phyloP scores from a whole-genome alignment of 2,888 invertebrate species.

The Papilio protenor region DNA sequence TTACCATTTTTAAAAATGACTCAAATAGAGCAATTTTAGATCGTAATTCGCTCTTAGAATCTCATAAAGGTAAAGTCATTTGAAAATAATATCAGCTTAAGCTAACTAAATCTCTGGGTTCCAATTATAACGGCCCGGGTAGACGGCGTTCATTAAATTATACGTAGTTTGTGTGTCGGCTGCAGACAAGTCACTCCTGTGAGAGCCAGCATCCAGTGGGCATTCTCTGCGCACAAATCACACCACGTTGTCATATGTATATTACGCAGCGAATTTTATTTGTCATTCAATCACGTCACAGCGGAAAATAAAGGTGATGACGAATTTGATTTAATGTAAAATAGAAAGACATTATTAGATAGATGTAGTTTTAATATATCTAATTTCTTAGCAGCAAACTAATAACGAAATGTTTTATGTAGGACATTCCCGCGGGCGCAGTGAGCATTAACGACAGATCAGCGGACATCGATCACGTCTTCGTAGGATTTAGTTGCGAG shows the following conservation, averaged over 20 bases:
- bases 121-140: background rate
- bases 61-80: background rate
- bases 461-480: conserved; percentile 4
- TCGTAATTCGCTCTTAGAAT: background rate
- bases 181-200: background rate
- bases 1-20: background rate
- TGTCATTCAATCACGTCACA: no score
- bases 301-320: no score
- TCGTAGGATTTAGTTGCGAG: conserved; percentile 7
- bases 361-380: background rate
- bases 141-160: background rate
- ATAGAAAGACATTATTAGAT: background rate
- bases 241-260: background rate
- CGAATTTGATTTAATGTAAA: no score
- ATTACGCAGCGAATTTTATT: no score
- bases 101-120: conserved; percentile 2
- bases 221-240: background rate
- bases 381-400: background rate
- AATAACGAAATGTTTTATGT: background rate
- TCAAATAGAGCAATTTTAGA: background rate
- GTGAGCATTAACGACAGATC: background rate
- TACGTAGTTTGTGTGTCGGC: background rate
- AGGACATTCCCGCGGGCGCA: background rate
- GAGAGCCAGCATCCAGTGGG: background rate
- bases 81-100: background rate